Evolutionary conservation across 2,113 vertebrate genomes (phyloP).

Genomic region (Hippocampus mohnikei): DNA sequence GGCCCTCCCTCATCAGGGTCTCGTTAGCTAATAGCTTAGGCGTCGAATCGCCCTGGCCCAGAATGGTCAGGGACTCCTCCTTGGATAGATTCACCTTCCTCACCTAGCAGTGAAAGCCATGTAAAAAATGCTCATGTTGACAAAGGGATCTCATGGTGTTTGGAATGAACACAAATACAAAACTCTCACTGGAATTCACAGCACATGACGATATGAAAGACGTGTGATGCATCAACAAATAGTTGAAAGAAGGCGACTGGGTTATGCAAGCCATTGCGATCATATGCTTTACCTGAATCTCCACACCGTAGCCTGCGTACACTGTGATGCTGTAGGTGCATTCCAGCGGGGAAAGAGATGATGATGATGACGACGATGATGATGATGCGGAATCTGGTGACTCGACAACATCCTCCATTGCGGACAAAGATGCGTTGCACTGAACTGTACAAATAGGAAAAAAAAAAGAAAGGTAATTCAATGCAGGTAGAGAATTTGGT

Average conservation of each 20-base stretch:
- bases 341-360: constrained; percentile 75
- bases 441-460: constrained; percentile 68
- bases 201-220: background rate
- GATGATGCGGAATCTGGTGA: constrained; percentile 76
- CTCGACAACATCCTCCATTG: constrained; percentile 83
- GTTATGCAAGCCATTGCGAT: background rate
- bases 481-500: background rate
- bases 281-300: constrained; percentile 78
- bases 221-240: background rate
- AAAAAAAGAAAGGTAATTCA: background rate
- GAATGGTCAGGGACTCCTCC: constrained; percentile 82
- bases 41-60: constrained; percentile 74
- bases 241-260: background rate
- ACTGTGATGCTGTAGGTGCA: constrained; percentile 88
- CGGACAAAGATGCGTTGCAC: constrained; percentile 83
- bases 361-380: constrained; percentile 31
- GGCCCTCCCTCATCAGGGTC: constrained; percentile 84
- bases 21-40: constrained; percentile 84
- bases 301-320: constrained; percentile 85
- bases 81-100: constrained; percentile 84
- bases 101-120: constrained; percentile 67
- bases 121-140: too few relatives aligned
- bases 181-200: too few relatives aligned
- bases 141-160: too few relatives aligned
- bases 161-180: too few relatives aligned